These are phyloP conservation scores for Aegypius monachus DNA, from an alignment of 2,113 vertebrate species.

Conservation along the genomic window DNA sequence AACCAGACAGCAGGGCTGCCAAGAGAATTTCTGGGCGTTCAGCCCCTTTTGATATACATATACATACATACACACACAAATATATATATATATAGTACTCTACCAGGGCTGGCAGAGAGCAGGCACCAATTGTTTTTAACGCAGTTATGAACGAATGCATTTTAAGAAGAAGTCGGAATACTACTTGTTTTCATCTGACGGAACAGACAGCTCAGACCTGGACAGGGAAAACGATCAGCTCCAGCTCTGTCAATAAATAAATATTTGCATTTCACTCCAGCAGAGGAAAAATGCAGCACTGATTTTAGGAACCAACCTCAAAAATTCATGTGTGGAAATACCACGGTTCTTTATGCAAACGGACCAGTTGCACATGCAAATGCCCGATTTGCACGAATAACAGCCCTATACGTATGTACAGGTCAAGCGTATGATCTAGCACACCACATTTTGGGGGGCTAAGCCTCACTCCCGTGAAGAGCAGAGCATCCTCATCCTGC, in stretches of 20 bases:
- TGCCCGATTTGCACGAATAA: background rate
- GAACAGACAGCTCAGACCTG: slow-evolving; percentile 19
- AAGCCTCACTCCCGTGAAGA: background rate
- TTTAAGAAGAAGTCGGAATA: slow-evolving; percentile 20
- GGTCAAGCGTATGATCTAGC: background rate
- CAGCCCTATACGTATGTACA: background rate
- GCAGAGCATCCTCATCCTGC: background rate
- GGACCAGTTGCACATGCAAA: background rate
- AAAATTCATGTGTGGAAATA: slow-evolving; percentile 46
- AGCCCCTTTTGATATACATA: slow-evolving; percentile 68
- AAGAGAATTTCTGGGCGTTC: slow-evolving; percentile 73
- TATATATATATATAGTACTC: slow-evolving; percentile 17
- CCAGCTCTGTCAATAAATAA: slow-evolving; percentile 57
- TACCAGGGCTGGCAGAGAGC: slow-evolving; percentile 18
- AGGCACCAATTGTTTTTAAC: slow-evolving; percentile 51
- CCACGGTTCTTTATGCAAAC: background rate
- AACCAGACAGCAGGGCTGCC: slow-evolving; percentile 79
- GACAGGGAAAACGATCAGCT: slow-evolving; percentile 6
- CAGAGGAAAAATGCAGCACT: slow-evolving; percentile 42
- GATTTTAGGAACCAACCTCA: slow-evolving; percentile 51
- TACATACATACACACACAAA: slow-evolving; percentile 18
- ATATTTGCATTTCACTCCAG: slow-evolving; percentile 53
- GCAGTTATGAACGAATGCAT: slow-evolving; percentile 2
- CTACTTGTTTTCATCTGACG: slow-evolving; percentile 25
- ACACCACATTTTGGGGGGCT: background rate